Conservation (phyloP, 1,140 invertebrate genomes). For the Adelges cooleyi region DNA sequence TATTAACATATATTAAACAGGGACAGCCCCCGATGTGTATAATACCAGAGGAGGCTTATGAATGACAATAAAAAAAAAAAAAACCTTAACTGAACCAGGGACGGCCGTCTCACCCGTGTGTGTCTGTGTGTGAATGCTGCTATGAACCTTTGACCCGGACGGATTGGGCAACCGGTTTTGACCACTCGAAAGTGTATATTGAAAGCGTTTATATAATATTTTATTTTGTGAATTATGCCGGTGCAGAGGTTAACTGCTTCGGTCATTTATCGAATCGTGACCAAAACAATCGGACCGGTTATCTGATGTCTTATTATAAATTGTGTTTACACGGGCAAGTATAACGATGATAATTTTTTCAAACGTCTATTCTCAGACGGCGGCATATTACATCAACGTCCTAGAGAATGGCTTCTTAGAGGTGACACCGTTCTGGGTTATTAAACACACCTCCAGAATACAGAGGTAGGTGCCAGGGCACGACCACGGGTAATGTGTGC, state of each 20-base stretch:
- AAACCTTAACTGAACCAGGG: too few species aligned
- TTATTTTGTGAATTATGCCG: constrained; percentile 10
- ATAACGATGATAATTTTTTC: constrained; percentile 24
- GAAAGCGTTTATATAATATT: too few species aligned
- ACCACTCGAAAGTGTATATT: constrained; percentile 6
- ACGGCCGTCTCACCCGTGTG: too few species aligned
- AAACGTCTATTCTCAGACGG: constrained; percentile 4
- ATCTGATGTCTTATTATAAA: constrained; percentile 22
- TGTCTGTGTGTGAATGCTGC: too few species aligned
- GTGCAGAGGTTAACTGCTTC: constrained; percentile 23
- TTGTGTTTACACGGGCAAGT: constrained; percentile 19
- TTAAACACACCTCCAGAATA: background rate
- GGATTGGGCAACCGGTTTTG: background rate
- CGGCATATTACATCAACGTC: too few species aligned
- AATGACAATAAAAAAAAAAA: too few species aligned
- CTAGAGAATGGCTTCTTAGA: too few species aligned
- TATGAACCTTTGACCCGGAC: too few species aligned
- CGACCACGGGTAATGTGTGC: too few species aligned
- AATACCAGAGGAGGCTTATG: too few species aligned
- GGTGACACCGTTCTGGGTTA: background rate
- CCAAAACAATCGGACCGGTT: constrained; percentile 29
- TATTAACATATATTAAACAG: too few species aligned
- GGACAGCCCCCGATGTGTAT: too few species aligned
- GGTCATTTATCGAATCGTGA: constrained; percentile 27
- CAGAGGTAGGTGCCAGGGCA: background rate